Base-by-base conservation (phyloP, 2,888 invertebrate genomes). In the Parnassius apollo region DNA sequence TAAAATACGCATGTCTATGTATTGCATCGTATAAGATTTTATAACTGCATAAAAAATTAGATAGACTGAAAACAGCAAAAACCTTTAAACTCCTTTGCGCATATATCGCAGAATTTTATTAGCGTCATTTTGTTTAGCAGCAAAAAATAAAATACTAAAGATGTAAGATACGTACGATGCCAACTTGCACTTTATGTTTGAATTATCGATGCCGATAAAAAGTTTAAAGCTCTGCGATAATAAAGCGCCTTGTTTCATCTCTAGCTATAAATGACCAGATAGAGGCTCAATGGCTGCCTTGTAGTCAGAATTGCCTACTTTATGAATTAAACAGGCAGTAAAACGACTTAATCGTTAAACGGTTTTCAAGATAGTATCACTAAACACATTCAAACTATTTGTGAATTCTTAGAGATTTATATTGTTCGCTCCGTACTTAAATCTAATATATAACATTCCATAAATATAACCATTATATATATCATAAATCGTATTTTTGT, bases 181-280 rank as follows among this genome's bases (percentile, higher is more conserved):
- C 13, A 11, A 44, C 44, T 54, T 44, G 44, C 18, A 13, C 8
- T 54, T 49, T 48, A 48, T 2, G 42, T 57, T 35, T 18, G 11
- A 48, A n/a, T 11, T 44, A 52, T 59, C 51, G 59, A 59, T 45
- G 13, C 46, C 59, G 52, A 52, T 59, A 53, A 59, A 59, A 59
- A 53, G 2, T 48, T 46, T 13, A 42, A 59, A 46, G 53, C 69
- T 57, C 79, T 64, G 68, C 81, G 72, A 83, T 84, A 68, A 77
- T 65, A 49, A 66, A 72, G 71, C 79, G 81, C 80, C 82, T 86
- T 85, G 88, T 88, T 88, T 88, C 89, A 88, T 89, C 87, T 87
- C 86, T 73, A 76, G 80, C 86, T 80, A 84, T 87, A 88, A 90
- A 88, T 85, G 87, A 85, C 85, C 88, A 88, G 86, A 89, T 86